phyloP scores from a whole-genome alignment of 1,140 invertebrate species.

The Aphelenchoides avenae region DNA sequence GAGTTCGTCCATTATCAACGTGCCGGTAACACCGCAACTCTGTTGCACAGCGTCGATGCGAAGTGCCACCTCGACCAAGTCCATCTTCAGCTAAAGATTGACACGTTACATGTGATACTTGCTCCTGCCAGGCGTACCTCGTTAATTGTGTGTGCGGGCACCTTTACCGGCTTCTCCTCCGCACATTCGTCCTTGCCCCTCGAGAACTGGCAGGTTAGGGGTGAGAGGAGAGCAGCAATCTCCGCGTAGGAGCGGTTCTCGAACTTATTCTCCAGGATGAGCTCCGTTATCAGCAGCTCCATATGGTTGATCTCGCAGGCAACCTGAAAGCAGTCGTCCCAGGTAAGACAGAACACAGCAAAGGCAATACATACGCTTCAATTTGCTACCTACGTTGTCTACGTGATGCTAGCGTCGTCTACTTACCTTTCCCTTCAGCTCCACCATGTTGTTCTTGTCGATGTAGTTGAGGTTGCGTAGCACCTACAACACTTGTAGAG shows the following conservation, averaged over 20 bases:
- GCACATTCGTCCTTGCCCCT: constrained; percentile 28
- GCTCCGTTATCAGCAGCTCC: constrained; percentile 76
- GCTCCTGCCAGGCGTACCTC: constrained; percentile 23
- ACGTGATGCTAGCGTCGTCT: too few relatives aligned
- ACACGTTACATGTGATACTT: constrained; percentile 12
- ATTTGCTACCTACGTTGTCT: too few relatives aligned
- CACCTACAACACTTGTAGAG: too few relatives aligned
- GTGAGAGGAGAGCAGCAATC: constrained; percentile 68
- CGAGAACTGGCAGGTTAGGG: constrained; percentile 68
- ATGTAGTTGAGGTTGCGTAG: constrained; percentile 70
- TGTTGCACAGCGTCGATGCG: constrained; percentile 62
- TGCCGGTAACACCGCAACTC: constrained; percentile 61
- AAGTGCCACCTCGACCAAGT: constrained; percentile 63
- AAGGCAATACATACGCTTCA: too few relatives aligned
- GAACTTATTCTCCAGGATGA: constrained; percentile 87
- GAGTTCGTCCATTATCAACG: constrained; percentile 66
- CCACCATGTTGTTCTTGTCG: constrained; percentile 70
- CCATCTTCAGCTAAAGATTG: constrained; percentile 64
- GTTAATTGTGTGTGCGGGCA: constrained; percentile 8
- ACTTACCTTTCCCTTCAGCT: constrained; percentile 80
- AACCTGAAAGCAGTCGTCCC: too few relatives aligned
- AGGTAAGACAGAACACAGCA: too few relatives aligned
- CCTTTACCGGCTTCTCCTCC: constrained; percentile 60
- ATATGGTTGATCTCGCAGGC: constrained; percentile 80
- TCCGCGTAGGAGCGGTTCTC: constrained; percentile 69